Evolutionary conservation across 1,140 invertebrate species (phyloP), one percentile per base, ranked within the genome.

Genomic region (Maconellicoccus hirsutus): DNA sequence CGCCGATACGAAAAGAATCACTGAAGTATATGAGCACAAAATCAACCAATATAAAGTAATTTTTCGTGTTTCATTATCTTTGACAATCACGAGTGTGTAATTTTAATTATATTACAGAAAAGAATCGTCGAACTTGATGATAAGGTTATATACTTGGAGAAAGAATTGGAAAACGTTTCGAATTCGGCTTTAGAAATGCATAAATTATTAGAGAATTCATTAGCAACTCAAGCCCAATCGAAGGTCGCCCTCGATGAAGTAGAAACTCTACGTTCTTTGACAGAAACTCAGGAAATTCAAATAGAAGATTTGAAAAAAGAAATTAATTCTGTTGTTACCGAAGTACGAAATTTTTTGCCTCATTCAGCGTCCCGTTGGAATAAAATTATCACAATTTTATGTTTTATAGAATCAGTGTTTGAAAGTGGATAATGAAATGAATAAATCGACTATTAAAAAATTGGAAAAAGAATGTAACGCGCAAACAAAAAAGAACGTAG

Each of bases 141-240:
- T 22, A 77, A 79, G 66, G 77, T 76, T 71, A 74, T 77, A 70
- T 72, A 74, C 16, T 66, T 81, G 59, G 76, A 80, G 59, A 79
- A 80, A 73, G 79, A 79, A 75, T 74, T 81, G 29, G 76, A 79
- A 29, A 78, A 78, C 70, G 79, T 81, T 63, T 76, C 78, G 29
- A 79, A 82, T 69, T 76, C 77, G 33, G 77, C 79, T 22, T 73
- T 79, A 69, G 81, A 82, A 72, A 73, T 81, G 72, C 80, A 81
- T 76, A 75, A 78, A 73, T 74, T 86, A 82, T 76, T 89, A 16
- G 81, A 84, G 1, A 86, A 89, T 76, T 81, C 87, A 72, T 78
- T 89, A 69, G 74, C 77, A 12, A 76, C 78, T 22, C 77, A 82
- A 77, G 79, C 75, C 72, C 77, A 80, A 42, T 78, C 79, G 22